Evolutionary conservation across 2,888 invertebrate species (phyloP).

Genomic region (Lepetodrilus schrolli): DNA sequence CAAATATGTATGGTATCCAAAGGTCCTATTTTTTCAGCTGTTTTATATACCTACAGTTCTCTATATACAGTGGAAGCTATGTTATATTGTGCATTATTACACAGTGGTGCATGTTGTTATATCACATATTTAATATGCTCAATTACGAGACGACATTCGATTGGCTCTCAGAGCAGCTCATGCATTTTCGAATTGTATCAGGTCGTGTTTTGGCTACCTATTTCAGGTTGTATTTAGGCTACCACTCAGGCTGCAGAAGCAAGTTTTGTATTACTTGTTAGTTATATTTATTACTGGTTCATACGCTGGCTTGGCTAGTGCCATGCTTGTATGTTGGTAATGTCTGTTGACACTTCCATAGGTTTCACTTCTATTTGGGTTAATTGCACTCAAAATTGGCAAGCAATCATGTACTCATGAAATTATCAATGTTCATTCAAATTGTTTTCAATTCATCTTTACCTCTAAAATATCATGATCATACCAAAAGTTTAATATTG

Average conservation of each 20-base stretch:
- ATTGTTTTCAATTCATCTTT: too few species aligned
- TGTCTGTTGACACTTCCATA: too few species aligned
- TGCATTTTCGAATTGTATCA: background rate
- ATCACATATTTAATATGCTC: constrained; percentile 16
- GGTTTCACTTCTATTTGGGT: too few species aligned
- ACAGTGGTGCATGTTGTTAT: constrained; percentile 26
- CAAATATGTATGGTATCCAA: background rate
- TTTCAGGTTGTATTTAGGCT: background rate
- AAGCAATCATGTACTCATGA: too few species aligned
- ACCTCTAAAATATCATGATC: too few species aligned
- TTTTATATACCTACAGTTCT: constrained; percentile 19
- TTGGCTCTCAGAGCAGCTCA: constrained; percentile 26
- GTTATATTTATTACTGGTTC: too few species aligned
- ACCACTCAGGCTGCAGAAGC: background rate
- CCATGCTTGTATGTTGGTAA: too few species aligned
- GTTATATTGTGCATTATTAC: constrained; percentile 27
- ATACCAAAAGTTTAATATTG: too few species aligned
- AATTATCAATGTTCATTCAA: too few species aligned
- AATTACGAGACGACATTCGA: constrained; percentile 19
- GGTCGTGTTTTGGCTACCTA: background rate
- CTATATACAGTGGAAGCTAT: constrained; percentile 18
- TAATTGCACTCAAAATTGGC: too few species aligned
- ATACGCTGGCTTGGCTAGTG: too few species aligned
- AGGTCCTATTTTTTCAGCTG: constrained; percentile 19
- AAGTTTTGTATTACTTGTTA: too few species aligned